Percentiles rank a stretch among this genome's conserved stretches.
These are phyloP conservation scores for Cephalotes varians DNA, from an alignment of 2,888 invertebrate species.

Conservation along the genomic window DNA sequence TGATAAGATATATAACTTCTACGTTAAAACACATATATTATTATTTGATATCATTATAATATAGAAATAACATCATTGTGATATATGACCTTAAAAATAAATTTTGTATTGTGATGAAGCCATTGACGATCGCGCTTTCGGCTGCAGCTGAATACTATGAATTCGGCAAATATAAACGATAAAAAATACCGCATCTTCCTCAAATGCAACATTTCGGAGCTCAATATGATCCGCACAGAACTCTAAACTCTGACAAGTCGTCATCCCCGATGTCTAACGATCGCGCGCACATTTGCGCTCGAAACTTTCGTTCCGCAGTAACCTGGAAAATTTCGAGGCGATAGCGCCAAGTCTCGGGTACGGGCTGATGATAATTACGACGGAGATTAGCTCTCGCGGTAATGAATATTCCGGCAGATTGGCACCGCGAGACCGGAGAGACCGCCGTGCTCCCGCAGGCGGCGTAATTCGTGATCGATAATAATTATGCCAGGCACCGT, in stretches of 20 bases:
- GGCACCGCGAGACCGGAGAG: slow-evolving; percentile 63
- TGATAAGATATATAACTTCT: neutral
- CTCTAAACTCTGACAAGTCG: neutral
- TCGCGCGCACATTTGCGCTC: slow-evolving; percentile 42
- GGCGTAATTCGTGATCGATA: slow-evolving; percentile 75
- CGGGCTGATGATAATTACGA: slow-evolving; percentile 65
- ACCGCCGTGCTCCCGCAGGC: slow-evolving; percentile 62
- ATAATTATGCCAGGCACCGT: slow-evolving; percentile 71
- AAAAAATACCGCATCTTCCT: neutral
- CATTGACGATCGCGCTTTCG: neutral
- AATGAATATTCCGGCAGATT: slow-evolving; percentile 74
- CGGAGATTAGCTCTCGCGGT: slow-evolving; percentile 67
- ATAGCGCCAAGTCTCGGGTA: slow-evolving; percentile 45
- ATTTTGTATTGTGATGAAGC: neutral
- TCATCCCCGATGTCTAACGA: slow-evolving; percentile 4
- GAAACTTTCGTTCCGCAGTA: slow-evolving; percentile 24
- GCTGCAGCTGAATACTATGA: neutral
- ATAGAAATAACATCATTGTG: neutral
- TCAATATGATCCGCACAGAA: slow-evolving; percentile 1
- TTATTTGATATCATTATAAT: neutral
- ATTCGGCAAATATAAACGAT: neutral
- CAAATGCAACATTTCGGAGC: neutral
- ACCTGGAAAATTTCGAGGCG: slow-evolving; percentile 48
- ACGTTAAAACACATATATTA: neutral
- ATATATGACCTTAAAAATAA: neutral